These are phyloP conservation scores for Meloidogyne floridensis DNA, from an alignment of 1,140 invertebrate genomes.

Conservation along the genomic window DNA sequence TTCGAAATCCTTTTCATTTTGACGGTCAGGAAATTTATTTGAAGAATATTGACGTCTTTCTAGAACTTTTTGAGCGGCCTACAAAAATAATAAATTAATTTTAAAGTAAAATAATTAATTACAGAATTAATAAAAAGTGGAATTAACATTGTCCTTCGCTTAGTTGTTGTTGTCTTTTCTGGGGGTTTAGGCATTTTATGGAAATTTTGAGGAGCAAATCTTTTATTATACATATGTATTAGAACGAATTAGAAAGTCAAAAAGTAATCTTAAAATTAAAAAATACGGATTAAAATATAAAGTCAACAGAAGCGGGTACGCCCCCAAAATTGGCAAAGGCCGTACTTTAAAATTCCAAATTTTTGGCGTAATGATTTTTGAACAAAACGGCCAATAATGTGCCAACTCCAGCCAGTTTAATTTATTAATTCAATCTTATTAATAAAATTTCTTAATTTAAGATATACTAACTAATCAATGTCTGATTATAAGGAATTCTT, in stretches of 20 bases:
- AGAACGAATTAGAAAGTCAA: not conserved
- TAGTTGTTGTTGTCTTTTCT: not conserved
- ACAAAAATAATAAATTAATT: not conserved
- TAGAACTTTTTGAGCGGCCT: not conserved
- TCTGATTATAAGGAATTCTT: not conserved
- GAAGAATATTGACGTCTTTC: not conserved
- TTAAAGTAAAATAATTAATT: not conserved
- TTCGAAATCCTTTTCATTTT: slow-evolving; percentile 11
- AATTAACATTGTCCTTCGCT: slow-evolving; percentile 8
- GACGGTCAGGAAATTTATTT: slow-evolving; percentile 2
- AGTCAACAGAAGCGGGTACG: no score
- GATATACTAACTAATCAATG: not conserved
- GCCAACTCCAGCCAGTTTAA: no score
- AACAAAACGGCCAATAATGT: no score
- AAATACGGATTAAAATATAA: not conserved
- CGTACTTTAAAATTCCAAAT: no score
- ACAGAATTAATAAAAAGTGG: not conserved
- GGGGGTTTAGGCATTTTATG: not conserved
- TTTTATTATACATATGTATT: not conserved
- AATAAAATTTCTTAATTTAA: not conserved
- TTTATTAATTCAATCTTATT: no score
- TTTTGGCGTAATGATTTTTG: no score
- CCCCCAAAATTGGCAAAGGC: no score
- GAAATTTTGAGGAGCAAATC: not conserved
- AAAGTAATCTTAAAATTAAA: not conserved